Conservation (phyloP, 2,113 vertebrate species). For the Tachycineta bicolor region DNA sequence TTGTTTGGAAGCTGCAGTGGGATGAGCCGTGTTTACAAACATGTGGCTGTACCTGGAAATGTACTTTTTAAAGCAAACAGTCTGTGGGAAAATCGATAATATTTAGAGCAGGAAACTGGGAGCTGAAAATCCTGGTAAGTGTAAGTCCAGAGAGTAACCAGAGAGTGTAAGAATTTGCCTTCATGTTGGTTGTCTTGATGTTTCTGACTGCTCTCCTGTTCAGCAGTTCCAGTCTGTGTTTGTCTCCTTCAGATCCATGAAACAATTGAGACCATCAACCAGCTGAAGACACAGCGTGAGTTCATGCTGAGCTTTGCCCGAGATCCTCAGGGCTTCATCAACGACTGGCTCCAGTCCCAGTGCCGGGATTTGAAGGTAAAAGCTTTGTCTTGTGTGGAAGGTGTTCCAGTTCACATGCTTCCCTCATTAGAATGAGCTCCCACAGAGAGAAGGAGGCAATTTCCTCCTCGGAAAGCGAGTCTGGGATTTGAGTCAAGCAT, state of each 20-base stretch:
- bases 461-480: background rate
- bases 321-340: constrained; percentile 99
- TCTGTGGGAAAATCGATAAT: background rate
- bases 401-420: background rate
- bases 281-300: constrained; percentile 98
- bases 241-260: constrained; percentile 89
- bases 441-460: background rate
- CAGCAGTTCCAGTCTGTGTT: background rate
- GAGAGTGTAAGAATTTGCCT: background rate
- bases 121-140: background rate
- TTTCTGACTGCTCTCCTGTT: background rate
- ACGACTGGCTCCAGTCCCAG: constrained; percentile 99
- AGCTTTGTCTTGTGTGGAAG: background rate
- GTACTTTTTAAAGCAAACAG: background rate
- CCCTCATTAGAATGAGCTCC: constrained; percentile 7
- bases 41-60: background rate
- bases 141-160: background rate
- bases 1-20: background rate
- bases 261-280: constrained; percentile 99
- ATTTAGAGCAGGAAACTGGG: background rate
- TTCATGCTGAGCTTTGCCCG: constrained; percentile 99
- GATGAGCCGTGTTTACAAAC: background rate
- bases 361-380: constrained; percentile 96
- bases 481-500: background rate
- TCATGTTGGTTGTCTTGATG: background rate